Conservation (phyloP, 2,113 vertebrate genomes). For the Myrmecobius fasciatus region DNA sequence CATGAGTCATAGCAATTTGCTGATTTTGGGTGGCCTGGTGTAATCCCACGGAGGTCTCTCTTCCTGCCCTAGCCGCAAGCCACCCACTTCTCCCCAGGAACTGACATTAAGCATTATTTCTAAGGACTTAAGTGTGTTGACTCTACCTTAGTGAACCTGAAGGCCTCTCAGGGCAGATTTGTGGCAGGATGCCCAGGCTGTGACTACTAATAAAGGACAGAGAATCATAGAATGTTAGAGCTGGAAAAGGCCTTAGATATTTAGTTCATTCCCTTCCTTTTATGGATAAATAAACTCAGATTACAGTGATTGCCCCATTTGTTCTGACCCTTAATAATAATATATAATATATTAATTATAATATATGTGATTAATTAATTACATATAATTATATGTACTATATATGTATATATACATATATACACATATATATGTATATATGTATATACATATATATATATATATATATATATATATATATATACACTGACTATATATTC, state of each 20-base stretch:
- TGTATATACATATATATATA: too few species aligned
- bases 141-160: slow-evolving; percentile 29
- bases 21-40: slow-evolving; percentile 1
- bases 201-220: neutral
- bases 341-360: too few species aligned
- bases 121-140: slow-evolving; percentile 57
- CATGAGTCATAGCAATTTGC: slow-evolving; percentile 30
- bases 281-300: neutral
- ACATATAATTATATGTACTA: too few species aligned
- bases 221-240: neutral
- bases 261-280: neutral
- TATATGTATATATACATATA: too few species aligned
- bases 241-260: neutral
- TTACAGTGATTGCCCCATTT: neutral
- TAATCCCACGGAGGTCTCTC: slow-evolving; percentile 38
- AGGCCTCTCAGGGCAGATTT: slow-evolving; percentile 61
- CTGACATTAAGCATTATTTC: slow-evolving; percentile 68
- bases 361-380: too few species aligned
- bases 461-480: too few species aligned
- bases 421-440: neutral
- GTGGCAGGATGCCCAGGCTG: slow-evolving; percentile 55
- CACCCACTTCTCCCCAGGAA: slow-evolving; percentile 56
- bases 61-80: slow-evolving; percentile 29
- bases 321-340: neutral
- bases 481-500: neutral